Conservation (phyloP, 2,797 vertebrate species). For the Dromococcyx pavoninus region DNA sequence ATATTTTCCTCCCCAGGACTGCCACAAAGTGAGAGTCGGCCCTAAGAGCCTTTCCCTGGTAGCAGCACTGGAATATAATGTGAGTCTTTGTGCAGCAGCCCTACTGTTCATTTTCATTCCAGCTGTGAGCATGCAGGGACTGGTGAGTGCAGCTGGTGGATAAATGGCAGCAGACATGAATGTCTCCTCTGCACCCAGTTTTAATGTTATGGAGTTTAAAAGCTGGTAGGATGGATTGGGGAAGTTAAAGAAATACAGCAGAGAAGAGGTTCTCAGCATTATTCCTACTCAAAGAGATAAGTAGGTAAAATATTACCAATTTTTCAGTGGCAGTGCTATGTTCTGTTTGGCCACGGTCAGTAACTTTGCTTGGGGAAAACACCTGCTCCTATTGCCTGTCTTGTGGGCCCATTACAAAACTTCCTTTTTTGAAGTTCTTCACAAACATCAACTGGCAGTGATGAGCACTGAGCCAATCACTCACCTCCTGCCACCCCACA, state of each 20-base stretch:
- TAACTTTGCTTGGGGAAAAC: neutral
- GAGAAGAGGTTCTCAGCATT: neutral
- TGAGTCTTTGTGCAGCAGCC: neutral
- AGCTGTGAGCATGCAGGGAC: neutral
- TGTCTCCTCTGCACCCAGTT: neutral
- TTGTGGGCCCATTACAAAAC: slow-evolving; percentile 2
- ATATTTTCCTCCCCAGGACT: neutral
- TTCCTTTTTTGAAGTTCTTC: neutral
- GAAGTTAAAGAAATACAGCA: neutral
- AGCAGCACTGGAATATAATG: neutral
- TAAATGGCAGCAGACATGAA: neutral
- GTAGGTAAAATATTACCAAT: neutral
- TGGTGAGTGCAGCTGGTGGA: neutral
- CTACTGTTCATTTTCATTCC: neutral
- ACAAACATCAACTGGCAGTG: neutral
- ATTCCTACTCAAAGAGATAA: neutral
- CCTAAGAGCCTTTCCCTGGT: neutral
- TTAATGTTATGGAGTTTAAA: neutral
- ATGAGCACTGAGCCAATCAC: neutral
- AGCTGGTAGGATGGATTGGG: neutral
- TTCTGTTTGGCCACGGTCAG: neutral
- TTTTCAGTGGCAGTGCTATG: neutral
- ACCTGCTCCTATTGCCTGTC: neutral
- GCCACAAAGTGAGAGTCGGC: neutral
- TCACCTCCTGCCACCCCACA: neutral